These are phyloP conservation scores for Ferrisia virgata DNA, from an alignment of 2,888 invertebrate species.

Conservation along the genomic window DNA sequence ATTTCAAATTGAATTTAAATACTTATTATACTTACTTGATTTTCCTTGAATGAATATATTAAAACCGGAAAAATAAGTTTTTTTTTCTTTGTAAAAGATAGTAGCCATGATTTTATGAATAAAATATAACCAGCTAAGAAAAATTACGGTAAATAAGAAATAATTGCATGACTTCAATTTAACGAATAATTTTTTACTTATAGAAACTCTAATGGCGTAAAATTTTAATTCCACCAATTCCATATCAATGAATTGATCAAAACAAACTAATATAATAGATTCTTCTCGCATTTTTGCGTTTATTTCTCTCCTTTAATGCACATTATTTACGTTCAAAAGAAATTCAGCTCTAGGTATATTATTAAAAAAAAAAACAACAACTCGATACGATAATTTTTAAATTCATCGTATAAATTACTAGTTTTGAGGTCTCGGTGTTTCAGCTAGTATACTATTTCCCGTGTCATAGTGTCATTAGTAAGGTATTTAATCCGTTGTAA, in stretches of 20 bases:
- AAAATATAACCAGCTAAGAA: neutral
- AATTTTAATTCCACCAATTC: neutral
- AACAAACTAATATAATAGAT: neutral
- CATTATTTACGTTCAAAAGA: neutral
- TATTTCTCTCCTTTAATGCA: neutral
- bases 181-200: neutral
- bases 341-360: neutral
- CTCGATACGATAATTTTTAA: neutral
- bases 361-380: neutral
- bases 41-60: constrained; percentile 7
- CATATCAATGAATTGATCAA: neutral
- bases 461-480: constrained; percentile 25
- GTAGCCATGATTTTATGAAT: neutral
- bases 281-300: neutral
- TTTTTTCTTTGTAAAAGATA: neutral
- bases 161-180: neutral
- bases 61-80: constrained; percentile 1
- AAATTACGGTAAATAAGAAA: neutral
- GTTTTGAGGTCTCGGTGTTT: constrained; percentile 19
- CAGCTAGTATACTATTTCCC: neutral
- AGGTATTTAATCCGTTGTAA: constrained; percentile 37
- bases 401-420: constrained; percentile 14
- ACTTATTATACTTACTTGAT: no score
- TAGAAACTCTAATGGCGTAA: neutral
- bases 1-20: neutral